Evolutionary conservation across 2,113 vertebrate genomes (phyloP).

Genomic region (Labeo catla): DNA sequence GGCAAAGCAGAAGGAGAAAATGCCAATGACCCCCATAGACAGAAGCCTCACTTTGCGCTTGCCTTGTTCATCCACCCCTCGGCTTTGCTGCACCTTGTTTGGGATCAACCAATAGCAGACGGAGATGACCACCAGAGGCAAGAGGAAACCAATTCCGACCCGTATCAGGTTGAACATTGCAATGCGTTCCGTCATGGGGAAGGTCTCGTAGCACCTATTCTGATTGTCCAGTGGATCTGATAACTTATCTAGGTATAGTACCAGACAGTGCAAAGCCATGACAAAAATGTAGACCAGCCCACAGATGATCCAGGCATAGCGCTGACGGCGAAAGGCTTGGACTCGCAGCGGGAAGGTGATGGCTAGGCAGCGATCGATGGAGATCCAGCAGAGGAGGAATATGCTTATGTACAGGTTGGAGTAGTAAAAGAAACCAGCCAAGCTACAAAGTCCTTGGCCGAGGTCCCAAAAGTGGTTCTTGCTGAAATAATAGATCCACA

Average conservation of each 20-base stretch:
- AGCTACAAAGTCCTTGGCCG: slow-evolving; percentile 58
- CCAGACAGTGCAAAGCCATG: slow-evolving; percentile 61
- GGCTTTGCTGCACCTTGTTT: slow-evolving; percentile 72
- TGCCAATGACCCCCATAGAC: slow-evolving; percentile 75
- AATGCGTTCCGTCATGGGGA: slow-evolving; percentile 61
- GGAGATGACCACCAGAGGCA: slow-evolving; percentile 71
- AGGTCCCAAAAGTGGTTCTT: slow-evolving; percentile 74
- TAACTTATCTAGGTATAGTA: slow-evolving; percentile 65
- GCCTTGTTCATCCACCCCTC: slow-evolving; percentile 62
- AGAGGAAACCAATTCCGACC: slow-evolving; percentile 69
- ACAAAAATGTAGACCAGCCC: slow-evolving; percentile 56
- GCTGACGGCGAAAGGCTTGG: slow-evolving; percentile 62
- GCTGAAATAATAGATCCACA: slow-evolving; percentile 79
- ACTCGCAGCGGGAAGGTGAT: slow-evolving; percentile 72
- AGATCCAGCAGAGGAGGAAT: slow-evolving; percentile 80
- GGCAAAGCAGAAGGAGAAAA: slow-evolving; percentile 79
- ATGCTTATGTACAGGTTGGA: slow-evolving; percentile 83
- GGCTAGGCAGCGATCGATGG: slow-evolving; percentile 78
- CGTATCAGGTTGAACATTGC: slow-evolving; percentile 74
- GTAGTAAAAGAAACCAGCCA: slow-evolving; percentile 81
- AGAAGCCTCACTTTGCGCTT: slow-evolving; percentile 77
- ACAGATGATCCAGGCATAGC: slow-evolving; percentile 71
- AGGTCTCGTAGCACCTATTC: slow-evolving; percentile 77
- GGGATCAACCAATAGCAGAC: slow-evolving; percentile 75
- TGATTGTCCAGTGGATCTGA: slow-evolving; percentile 54